Evolutionary conservation across 2,888 invertebrate species (phyloP), one percentile per base, ranked within the genome.

Genomic region (Andrena trimmerana): DNA sequence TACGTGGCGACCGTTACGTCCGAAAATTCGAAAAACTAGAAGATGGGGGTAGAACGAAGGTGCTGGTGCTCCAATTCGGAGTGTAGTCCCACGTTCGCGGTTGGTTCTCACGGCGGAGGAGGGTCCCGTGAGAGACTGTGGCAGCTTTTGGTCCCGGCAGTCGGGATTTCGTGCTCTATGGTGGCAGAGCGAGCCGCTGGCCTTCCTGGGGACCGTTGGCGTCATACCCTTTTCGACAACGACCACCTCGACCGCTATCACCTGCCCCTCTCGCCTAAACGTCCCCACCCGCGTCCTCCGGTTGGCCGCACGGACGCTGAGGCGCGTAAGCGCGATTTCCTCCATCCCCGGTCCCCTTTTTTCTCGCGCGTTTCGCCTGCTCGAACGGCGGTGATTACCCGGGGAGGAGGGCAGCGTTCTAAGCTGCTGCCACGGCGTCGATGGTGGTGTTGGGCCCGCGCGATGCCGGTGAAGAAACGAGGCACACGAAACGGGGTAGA

Each of bases 191-290:
- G 42, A 57, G 60, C 66, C 29, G 52, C 42, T 36, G 27, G 42
- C 36, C 67, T 66, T 69, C 62, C 65, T 29, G 68, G 68, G 74
- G 81, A 82, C 80, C 65, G 74, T 63, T 79, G 81, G 76, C 87
- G 87, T 80, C 85, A 86, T 86, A 83, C 78, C 87, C 89, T 88
- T 89, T 88, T 90, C 85, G 88, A 77, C 87, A 84, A 81, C 86
- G 81, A 87, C 86, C 85, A 83, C 75, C 83, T 83, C 86, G 85
- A 78, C 81, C 82, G 83, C 50, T 90, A 90, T 81, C 82, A 76
- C 81, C 74, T 67, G 77, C 60, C 59, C 57, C 65, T 31, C 57
- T 50, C 29, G 29, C 29, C 5, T 29, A 5, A 29, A 29, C 29
- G 31, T 50, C 27, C 31, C 59, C 36, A 27, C 67, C 52, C 27